These are phyloP conservation scores for Conchocele bisecta DNA, from an alignment of 2,888 invertebrate genomes.

Conservation along the genomic window DNA sequence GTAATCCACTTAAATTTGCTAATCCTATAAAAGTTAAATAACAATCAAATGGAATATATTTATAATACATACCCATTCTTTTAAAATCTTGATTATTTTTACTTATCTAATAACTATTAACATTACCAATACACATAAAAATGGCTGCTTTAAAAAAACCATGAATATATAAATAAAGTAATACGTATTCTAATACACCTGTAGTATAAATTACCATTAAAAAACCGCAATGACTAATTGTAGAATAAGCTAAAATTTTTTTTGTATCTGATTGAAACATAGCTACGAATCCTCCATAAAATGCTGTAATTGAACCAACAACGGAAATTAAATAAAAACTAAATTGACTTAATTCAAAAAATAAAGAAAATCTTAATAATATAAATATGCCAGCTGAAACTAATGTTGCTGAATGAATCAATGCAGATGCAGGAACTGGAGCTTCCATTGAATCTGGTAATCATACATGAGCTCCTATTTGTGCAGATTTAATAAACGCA, in stretches of 20 bases:
- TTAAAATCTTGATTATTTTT: not conserved
- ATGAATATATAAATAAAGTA: not conserved
- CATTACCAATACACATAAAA: not conserved
- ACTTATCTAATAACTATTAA: not conserved
- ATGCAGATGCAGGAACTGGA: not conserved
- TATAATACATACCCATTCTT: not conserved
- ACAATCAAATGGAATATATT: not conserved
- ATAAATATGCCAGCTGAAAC: not conserved
- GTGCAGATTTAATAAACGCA: not conserved
- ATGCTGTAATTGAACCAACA: not conserved
- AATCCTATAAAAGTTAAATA: not conserved
- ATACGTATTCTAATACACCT: not conserved
- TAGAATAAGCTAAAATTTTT: not conserved
- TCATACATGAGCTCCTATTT: not conserved
- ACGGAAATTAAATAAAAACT: not conserved
- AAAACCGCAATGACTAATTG: not conserved
- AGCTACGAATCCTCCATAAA: not conserved
- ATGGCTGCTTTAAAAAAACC: not conserved
- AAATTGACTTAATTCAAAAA: not conserved
- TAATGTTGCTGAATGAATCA: not conserved
- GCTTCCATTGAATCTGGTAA: not conserved
- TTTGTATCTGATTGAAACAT: not conserved
- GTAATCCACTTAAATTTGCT: not conserved
- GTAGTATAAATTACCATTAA: not conserved
- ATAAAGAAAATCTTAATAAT: not conserved